Percentiles rank a stretch among this genome's conserved stretches.
These are phyloP conservation scores for Lithophane ornitopus DNA, from an alignment of 2,888 invertebrate genomes.

Conservation along the genomic window DNA sequence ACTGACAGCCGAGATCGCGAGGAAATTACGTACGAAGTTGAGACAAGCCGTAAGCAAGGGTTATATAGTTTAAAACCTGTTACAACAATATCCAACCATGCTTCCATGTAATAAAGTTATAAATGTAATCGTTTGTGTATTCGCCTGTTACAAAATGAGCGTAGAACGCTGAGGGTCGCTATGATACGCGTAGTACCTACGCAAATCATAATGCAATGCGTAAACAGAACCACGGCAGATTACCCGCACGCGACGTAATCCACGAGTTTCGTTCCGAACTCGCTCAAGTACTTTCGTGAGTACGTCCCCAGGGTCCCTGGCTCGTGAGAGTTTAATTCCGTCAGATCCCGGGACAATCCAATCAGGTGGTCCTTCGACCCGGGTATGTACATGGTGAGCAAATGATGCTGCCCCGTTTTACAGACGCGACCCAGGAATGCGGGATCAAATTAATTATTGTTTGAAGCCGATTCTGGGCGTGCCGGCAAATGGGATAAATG, in stretches of 20 bases:
- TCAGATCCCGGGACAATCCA: slow-evolving; percentile 65
- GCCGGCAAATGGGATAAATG: slow-evolving; percentile 69
- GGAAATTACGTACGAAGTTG: slow-evolving; percentile 8
- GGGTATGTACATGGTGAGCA: slow-evolving; percentile 52
- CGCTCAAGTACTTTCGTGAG: background rate
- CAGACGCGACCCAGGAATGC: slow-evolving; percentile 57
- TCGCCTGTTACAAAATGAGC: slow-evolving; percentile 22
- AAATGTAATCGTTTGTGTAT: slow-evolving; percentile 37
- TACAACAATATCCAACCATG: slow-evolving; percentile 26
- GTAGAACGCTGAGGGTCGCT: slow-evolving; percentile 16
- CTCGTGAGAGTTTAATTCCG: slow-evolving; percentile 64
- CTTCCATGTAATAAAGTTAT: slow-evolving; percentile 28
- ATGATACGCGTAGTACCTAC: slow-evolving; percentile 48
- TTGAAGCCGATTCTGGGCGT: slow-evolving; percentile 65
- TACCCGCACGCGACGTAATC: slow-evolving; percentile 58
- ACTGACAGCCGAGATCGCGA: slow-evolving; percentile 21
- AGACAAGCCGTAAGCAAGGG: slow-evolving; percentile 9
- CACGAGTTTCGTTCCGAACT: slow-evolving; percentile 31
- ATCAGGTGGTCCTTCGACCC: slow-evolving; percentile 61
- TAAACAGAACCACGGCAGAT: slow-evolving; percentile 52
- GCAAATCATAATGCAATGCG: slow-evolving; percentile 51
- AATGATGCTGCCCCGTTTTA: slow-evolving; percentile 64
- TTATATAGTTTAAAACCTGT: slow-evolving; percentile 8
- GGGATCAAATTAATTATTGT: slow-evolving; percentile 80
- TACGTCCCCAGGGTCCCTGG: slow-evolving; percentile 12